Percentiles rank a stretch among this genome's conserved stretches.
Evolutionary conservation across 2,797 vertebrate genomes (phyloP).

Genomic region (Sebastes diploproa): DNA sequence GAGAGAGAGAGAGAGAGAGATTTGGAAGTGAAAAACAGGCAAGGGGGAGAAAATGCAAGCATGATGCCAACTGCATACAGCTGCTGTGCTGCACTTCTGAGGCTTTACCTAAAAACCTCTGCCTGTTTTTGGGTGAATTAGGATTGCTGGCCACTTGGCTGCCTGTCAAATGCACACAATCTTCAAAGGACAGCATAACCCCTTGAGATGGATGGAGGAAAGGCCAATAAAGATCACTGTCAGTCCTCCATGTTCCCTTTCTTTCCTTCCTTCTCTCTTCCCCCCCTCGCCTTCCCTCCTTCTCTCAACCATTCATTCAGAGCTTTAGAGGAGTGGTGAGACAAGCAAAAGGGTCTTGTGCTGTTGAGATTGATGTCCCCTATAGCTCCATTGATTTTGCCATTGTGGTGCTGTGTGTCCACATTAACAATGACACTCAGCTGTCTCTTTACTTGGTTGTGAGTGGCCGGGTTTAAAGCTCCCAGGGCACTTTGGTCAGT

Average conservation of each 20-base stretch:
- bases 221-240: conserved; percentile 66
- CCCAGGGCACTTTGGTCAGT: conserved; percentile 70
- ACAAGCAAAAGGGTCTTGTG: conserved; percentile 73
- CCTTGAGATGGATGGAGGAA: conserved; percentile 60
- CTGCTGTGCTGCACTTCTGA: conserved; percentile 67
- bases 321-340: conserved; percentile 63
- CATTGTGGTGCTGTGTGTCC: conserved; percentile 85
- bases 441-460: conserved; percentile 82
- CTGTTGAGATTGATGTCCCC: conserved; percentile 84
- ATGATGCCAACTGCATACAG: conserved; percentile 60
- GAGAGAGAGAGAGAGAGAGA: conserved; percentile 4
- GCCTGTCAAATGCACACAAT: conserved; percentile 57
- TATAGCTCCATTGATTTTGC: conserved; percentile 87
- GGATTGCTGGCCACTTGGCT: conserved; percentile 65
- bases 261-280: conserved; percentile 1
- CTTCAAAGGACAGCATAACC: conserved; percentile 69
- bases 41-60: conserved; percentile 31
- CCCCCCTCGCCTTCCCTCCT: background rate
- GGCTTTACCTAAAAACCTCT: conserved; percentile 69
- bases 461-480: conserved; percentile 80
- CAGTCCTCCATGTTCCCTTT: conserved; percentile 15
- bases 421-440: conserved; percentile 86
- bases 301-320: conserved; percentile 55
- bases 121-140: conserved; percentile 65
- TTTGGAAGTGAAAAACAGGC: conserved; percentile 44